Evolutionary conservation across 2,888 invertebrate species (phyloP), one percentile per base, ranked within the genome.

Genomic region (Lochmaea crataegi): DNA sequence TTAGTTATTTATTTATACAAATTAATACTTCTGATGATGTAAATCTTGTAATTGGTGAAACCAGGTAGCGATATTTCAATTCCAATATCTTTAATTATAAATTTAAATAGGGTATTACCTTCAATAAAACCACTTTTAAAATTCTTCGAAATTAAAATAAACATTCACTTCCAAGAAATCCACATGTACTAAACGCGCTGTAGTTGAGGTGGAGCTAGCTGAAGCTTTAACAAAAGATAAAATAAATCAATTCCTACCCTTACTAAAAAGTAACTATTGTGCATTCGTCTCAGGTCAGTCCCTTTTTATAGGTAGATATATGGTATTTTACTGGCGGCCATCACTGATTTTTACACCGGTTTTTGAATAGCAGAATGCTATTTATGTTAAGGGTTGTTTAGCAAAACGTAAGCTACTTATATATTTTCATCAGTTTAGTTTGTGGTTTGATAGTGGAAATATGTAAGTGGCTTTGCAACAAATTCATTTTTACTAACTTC

Each of bases 241-340:
- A 53, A 67, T 67, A 68, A 64, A 70, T 70, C 61, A 63, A 42
- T 63, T 63, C 64, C 64, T 70, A 70, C 70, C 70, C 70, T 64
- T 48, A 63, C 42, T 41, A 64, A 41, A 64, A 64, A 26, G 45
- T 41, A 64, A 16, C 61, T 48, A 70, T 70, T 70, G 70, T 70
- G 64, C 56, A 70, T 56, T 70, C 70, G 56, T 64, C 32, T 53
- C 70, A 57, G 64, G 65, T 45, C 64, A 70, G 64, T 64, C 70
- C 70, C 70, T 70, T 70, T 70, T 60, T 51, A 57, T 70, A 56
- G 57, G 45, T 45, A 22, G 2, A 1, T 22, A 45, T 41, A 70
- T 42, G 64, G 64, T 53, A 53, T 63, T 26, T 26, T 61, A 53
- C 61, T 63, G 56, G 63, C 32, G 45, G 70, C 70, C 70, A 70